Base-by-base conservation (phyloP, 2,888 invertebrate genomes). In the Mellilla xanthometata region DNA sequence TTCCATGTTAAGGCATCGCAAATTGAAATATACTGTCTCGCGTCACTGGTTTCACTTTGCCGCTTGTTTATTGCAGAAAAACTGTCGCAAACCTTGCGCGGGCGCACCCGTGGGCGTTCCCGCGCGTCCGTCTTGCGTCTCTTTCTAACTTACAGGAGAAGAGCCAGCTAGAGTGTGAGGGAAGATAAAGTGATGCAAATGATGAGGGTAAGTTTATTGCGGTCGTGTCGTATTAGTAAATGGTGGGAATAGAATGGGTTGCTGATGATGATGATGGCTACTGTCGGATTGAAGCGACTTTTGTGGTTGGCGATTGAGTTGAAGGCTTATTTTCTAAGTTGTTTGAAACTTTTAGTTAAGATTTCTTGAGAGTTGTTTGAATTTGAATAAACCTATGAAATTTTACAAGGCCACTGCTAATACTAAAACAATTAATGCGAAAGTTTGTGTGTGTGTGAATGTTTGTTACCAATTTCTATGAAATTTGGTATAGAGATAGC, bases 191-290 rank as follows among this genome's bases (percentile, higher is more conserved):
- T 12, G 26, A 79, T 80, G 76, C 71, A 67, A 75, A 74, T 74
- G 76, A 80, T 77, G 73, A 78, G 69, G 64, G 63, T 58, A 68
- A 70, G 69, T 80, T 81, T 82, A 81, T 81, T 72, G 47, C 13
- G 42, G 46, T 48, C 48, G 53, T 39, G 54, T 40, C 8, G 44
- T 31, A 52, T 56, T 57, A 57, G 56, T 50, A 40, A 47, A 31
- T 19, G 15, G 45, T 24, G 32, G 40, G 32, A 41, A 39, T 49
- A 52, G 54, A 56, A 49, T 47, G 47, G 45, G 33, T 44, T 31
- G 51, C 49, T 51, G 51, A 56, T 42, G 49, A 46, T 28, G 54
- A 46, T 39, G 32, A 48, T 49, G 30, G 46, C 52, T 52, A 44
- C 54, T 27, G 38, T 3, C 4, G 15, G 4, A 5, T 19, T 19